Conservation (phyloP, 2,888 invertebrate genomes). For the Ellobium chinense region DNA sequence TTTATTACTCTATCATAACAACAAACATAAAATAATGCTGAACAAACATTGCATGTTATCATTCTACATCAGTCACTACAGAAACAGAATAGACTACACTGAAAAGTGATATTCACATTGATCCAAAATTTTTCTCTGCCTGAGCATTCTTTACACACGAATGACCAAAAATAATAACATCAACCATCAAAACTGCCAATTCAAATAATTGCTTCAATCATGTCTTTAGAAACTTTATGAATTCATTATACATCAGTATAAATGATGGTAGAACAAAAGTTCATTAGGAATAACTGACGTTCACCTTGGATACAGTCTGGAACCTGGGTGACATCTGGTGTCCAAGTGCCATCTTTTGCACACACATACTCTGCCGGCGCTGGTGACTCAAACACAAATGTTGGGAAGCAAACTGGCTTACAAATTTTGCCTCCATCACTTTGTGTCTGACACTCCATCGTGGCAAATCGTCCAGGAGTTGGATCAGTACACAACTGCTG, state of each 20-base stretch:
- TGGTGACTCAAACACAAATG: slow-evolving; percentile 58
- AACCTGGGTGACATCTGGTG: slow-evolving; percentile 56
- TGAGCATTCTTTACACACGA: no score
- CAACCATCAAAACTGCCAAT: background rate
- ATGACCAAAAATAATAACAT: no score
- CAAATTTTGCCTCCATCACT: slow-evolving; percentile 57
- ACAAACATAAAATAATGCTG: background rate
- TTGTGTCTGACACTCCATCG: slow-evolving; percentile 56
- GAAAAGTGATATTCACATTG: background rate
- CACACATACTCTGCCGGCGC: slow-evolving; percentile 60
- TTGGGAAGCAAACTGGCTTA: slow-evolving; percentile 58
- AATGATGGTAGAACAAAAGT: background rate
- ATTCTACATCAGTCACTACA: slow-evolving; percentile 50
- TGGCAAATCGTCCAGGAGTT: slow-evolving; percentile 57
- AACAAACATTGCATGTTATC: background rate
- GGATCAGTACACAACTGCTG: slow-evolving; percentile 59
- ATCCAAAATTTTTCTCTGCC: background rate
- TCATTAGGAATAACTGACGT: background rate
- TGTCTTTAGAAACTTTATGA: background rate
- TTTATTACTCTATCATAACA: background rate
- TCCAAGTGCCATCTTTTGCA: slow-evolving; percentile 61
- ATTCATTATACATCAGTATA: background rate
- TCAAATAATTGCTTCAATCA: background rate
- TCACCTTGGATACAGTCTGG: slow-evolving; percentile 65
- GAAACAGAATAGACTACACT: slow-evolving; percentile 57